phyloP scores from a whole-genome alignment of 2,113 vertebrate species.

The Tauraco erythrolophus region DNA sequence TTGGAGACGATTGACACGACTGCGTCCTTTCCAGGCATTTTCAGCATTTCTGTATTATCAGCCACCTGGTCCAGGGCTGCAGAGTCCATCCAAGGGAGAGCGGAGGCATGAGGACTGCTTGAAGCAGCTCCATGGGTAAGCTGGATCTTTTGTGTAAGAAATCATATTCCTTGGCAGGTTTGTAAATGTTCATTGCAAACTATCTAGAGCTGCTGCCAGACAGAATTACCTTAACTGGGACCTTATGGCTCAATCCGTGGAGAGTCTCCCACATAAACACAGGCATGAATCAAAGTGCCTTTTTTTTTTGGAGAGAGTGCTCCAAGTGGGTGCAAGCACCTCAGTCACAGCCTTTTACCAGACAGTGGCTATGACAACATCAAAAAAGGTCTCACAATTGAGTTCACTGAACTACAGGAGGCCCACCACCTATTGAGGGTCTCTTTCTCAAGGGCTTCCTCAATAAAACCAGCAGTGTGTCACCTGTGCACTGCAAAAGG shows the following conservation, averaged over 20 bases:
- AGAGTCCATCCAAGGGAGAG: conserved; percentile 17
- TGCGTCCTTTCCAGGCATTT: conserved; percentile 61
- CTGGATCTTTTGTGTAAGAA: conserved; percentile 18
- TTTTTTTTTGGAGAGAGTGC: not conserved
- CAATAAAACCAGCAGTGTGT: not conserved
- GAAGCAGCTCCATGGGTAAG: not conserved
- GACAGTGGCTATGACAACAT: not conserved
- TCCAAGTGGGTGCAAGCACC: not conserved
- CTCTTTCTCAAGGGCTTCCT: not conserved
- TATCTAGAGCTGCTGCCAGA: conserved; percentile 29
- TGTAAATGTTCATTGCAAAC: conserved; percentile 12
- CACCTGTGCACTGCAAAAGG: not conserved
- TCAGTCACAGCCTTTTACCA: not conserved
- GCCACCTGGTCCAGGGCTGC: not conserved
- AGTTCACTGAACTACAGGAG: not conserved
- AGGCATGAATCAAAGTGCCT: not conserved
- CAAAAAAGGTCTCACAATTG: not conserved
- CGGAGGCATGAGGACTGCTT: not conserved
- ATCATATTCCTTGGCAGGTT: not conserved
- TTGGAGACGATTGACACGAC: not conserved
- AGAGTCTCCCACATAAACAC: conserved; percentile 43
- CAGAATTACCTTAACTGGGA: conserved; percentile 54
- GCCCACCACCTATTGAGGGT: not conserved
- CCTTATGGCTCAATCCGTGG: not conserved
- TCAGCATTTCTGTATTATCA: conserved; percentile 52